Evolutionary conservation across 2,797 vertebrate species (phyloP).

Genomic region (Thripadectes ignobilis): DNA sequence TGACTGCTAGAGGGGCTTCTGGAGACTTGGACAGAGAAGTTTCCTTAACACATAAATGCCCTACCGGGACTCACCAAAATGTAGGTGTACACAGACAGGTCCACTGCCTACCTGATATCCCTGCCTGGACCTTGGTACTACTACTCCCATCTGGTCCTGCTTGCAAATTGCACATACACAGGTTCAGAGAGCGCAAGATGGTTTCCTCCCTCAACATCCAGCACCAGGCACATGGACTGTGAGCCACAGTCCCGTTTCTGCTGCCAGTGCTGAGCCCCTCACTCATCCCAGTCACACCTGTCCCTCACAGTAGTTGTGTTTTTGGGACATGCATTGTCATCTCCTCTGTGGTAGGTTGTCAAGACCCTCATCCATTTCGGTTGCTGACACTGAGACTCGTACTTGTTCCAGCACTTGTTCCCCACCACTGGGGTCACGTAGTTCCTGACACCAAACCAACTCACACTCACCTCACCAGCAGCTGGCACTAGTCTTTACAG

Average conservation of each 20-base stretch:
- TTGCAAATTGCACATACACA: neutral
- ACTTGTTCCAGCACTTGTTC: neutral
- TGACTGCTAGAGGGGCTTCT: neutral
- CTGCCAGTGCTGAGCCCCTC: rapidly evolving
- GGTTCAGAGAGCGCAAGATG: neutral
- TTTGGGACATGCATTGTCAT: neutral
- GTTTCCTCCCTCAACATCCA: neutral
- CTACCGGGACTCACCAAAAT: neutral
- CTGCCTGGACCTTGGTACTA: neutral
- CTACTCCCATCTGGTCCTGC: neutral
- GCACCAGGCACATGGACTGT: neutral
- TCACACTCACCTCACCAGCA: neutral
- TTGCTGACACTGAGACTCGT: neutral
- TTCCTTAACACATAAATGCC: no score
- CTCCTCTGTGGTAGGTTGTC: neutral
- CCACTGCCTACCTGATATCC: no score
- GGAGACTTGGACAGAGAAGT: neutral
- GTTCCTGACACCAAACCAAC: neutral
- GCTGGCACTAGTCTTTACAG: neutral
- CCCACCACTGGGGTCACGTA: rapidly evolving
- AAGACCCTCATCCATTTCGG: neutral
- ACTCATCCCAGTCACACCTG: rapidly evolving
- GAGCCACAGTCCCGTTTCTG: neutral
- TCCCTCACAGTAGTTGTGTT: neutral
- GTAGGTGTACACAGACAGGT: neutral